Conservation (phyloP, 1,140 invertebrate genomes). For the Saccostrea cuccullata region DNA sequence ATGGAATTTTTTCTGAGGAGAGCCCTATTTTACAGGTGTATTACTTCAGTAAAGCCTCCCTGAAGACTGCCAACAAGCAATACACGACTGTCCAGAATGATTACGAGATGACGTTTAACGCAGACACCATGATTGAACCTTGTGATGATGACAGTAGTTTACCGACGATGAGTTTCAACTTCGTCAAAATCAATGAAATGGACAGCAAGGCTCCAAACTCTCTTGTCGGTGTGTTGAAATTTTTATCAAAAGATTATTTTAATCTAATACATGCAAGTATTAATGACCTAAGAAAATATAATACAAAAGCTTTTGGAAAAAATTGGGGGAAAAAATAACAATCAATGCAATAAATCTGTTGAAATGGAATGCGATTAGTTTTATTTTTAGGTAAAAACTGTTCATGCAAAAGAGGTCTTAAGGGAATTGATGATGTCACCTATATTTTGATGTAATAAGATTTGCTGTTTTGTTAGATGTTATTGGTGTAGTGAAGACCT, state of each 20-base stretch:
- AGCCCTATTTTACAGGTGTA: slow-evolving; percentile 84
- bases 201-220: slow-evolving; percentile 84
- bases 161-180: slow-evolving; percentile 90
- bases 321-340: too few relatives aligned
- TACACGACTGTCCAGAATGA: slow-evolving; percentile 92
- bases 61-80: slow-evolving; percentile 96
- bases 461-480: slow-evolving; percentile 85
- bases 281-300: too few relatives aligned
- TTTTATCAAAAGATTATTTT: not conserved
- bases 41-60: slow-evolving; percentile 87
- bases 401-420: too few relatives aligned
- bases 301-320: too few relatives aligned
- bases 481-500: slow-evolving; percentile 91
- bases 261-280: too few relatives aligned
- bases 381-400: too few relatives aligned
- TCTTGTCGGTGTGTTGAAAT: slow-evolving; percentile 83
- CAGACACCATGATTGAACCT: slow-evolving; percentile 83
- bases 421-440: too few relatives aligned
- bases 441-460: not conserved
- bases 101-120: slow-evolving; percentile 96
- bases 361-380: too few relatives aligned
- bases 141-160: slow-evolving; percentile 83
- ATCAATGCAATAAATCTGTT: too few relatives aligned
- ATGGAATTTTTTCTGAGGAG: not conserved
- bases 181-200: slow-evolving; percentile 88